Evolutionary conservation across 2,797 vertebrate genomes (phyloP), one percentile per base, ranked within the genome.

Genomic region (Coilia nasus): DNA sequence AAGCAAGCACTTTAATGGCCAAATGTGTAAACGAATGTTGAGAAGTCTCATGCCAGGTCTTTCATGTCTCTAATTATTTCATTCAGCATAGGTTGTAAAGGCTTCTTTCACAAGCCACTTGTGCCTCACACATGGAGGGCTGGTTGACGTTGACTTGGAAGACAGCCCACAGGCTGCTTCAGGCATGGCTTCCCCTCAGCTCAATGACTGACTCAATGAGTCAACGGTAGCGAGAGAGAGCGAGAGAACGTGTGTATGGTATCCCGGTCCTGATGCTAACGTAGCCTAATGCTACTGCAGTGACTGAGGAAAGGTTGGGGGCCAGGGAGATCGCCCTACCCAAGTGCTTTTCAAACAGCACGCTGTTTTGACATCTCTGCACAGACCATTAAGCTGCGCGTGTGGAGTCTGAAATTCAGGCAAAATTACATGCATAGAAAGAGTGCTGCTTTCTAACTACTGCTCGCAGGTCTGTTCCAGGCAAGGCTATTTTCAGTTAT

Each of bases 71-170:
- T 78, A 41, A 78, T 78, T 31, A 44, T 44, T 78, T 44, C 17
- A 78, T 78, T 78, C 71, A 78, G 15, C 71, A 78, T 44, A 35
- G 71, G 41, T 31, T 44, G 71, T 78, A 78, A 78, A 78, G 71
- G 41, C 15, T 31, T 35, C 71, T 31, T 41, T 78, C 17, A 78
- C 17, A 78, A 78, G 71, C 35, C 19, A 78, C 35, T n/a, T 78
- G 71, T 21, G 17, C 17, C 19, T 41, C 31, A 21, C 71, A 78
- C 71, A 78, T 78, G 41, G 17, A 54, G 17, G 17, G 35, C 17
- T 78, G 15, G 71, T 41, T 78, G 71, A 44, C 35, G 17, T 78
- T 9, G n/a, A 41, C 41, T 78, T 78, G 71, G 31, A 44, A 19
- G 71, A 44, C 17, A 10, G 71, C 35, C 23, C 19, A n/a, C 35